A percentile compares a stretch with the other conserved stretches of the same genome.
Evolutionary conservation across 1,140 invertebrate species (phyloP).

Genomic region (Sycobia sp.): DNA sequence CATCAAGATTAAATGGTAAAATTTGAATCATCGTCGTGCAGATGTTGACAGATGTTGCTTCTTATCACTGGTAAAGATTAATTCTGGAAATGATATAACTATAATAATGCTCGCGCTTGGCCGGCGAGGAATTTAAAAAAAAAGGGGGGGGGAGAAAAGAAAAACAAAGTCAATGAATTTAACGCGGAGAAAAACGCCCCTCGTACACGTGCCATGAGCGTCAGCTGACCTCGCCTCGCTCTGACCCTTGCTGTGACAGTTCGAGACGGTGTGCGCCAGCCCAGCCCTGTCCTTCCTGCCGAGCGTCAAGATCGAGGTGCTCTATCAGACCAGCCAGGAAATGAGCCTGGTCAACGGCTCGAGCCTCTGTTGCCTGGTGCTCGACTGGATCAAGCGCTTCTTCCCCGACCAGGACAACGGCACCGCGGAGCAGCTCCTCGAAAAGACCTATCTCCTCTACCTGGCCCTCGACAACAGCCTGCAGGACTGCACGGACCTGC

Average conservation of each 20-base stretch:
- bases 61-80: too few relatives aligned
- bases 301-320: conserved; percentile 70
- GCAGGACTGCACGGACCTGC: conserved; percentile 79
- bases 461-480: conserved; percentile 75
- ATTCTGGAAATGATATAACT: too few relatives aligned
- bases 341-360: conserved; percentile 65
- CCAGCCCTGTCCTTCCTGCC: conserved; percentile 67
- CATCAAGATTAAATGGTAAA: too few relatives aligned
- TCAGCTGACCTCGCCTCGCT: conserved; percentile 3
- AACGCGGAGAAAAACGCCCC: background rate
- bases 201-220: conserved; percentile 6
- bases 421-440: conserved; percentile 60
- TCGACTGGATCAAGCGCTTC: conserved; percentile 71
- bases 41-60: too few relatives aligned
- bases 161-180: too few relatives aligned
- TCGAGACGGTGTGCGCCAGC: conserved; percentile 65
- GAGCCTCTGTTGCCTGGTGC: conserved; percentile 69
- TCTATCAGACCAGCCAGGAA: conserved; percentile 69
- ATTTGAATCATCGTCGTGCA: too few relatives aligned
- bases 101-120: too few relatives aligned
- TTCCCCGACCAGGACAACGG: conserved; percentile 55
- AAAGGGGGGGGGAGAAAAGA: too few relatives aligned
- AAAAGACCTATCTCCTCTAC: conserved; percentile 79
- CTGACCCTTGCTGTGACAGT: conserved; percentile 55
- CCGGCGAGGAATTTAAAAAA: too few relatives aligned